phyloP scores from a whole-genome alignment of 2,113 vertebrate species.

The Platichthys stellatus region DNA sequence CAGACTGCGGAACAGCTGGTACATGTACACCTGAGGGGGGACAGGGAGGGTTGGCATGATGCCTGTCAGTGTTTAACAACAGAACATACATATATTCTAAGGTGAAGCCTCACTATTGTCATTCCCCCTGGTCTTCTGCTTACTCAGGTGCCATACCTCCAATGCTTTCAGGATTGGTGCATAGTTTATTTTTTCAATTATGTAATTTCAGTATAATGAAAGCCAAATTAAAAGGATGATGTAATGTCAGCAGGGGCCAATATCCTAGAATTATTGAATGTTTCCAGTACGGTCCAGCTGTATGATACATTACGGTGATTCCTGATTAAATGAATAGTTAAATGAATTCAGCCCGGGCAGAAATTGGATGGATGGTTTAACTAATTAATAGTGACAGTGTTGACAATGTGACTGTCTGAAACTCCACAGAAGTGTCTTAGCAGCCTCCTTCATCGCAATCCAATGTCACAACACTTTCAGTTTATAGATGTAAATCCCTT shows the following conservation, averaged over 20 bases:
- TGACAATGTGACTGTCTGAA: background rate
- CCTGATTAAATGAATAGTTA: background rate
- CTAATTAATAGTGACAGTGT: background rate
- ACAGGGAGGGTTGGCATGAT: background rate
- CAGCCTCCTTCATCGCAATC: background rate
- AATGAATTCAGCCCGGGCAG: background rate
- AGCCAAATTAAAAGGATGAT: background rate
- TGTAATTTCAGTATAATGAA: background rate
- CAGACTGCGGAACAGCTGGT: constrained; percentile 95
- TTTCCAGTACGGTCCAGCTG: background rate
- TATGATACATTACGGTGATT: background rate
- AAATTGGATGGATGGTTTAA: background rate
- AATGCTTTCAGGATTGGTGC: background rate
- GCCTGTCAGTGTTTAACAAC: constrained; percentile 11
- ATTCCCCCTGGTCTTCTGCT: background rate
- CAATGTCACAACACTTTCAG: background rate
- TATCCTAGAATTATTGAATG: background rate
- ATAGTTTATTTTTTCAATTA: background rate
- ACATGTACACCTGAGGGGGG: constrained; percentile 90
- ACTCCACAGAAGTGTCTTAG: background rate
- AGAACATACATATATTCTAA: constrained; percentile 1
- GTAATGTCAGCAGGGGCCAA: background rate
- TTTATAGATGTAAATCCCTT: background rate
- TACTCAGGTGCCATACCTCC: background rate
- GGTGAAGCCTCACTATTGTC: background rate